A percentile compares a stretch with the other conserved stretches of the same genome.
These are phyloP conservation scores for Misgurnus mizolepis DNA, from an alignment of 2,113 vertebrate genomes.

Conservation along the genomic window DNA sequence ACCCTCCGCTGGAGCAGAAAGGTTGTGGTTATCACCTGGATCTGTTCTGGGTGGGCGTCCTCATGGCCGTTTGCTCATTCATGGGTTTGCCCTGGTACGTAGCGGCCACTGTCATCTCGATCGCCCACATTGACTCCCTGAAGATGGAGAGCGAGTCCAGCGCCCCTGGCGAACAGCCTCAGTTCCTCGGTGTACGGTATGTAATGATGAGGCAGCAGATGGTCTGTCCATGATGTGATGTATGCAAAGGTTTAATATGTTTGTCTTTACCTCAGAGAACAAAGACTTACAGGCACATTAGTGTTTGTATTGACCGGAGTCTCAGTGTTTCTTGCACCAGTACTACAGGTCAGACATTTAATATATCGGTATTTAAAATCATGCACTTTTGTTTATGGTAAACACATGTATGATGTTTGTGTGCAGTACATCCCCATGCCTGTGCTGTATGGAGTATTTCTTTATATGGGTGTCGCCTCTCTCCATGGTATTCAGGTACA, in stretches of 20 bases:
- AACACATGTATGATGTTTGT: slow-evolving; percentile 31
- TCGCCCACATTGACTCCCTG: slow-evolving; percentile 96
- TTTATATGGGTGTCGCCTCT: slow-evolving; percentile 96
- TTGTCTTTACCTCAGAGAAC: slow-evolving; percentile 74
- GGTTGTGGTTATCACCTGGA: slow-evolving; percentile 94
- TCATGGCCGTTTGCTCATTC: slow-evolving; percentile 93
- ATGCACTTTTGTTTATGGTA: background rate
- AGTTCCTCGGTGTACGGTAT: slow-evolving; percentile 95
- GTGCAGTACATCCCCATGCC: slow-evolving; percentile 94
- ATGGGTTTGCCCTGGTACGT: slow-evolving; percentile 97
- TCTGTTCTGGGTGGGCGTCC: slow-evolving; percentile 93
- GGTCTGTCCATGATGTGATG: background rate
- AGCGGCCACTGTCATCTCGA: slow-evolving; percentile 96
- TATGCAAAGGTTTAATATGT: background rate
- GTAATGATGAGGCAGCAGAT: slow-evolving; percentile 7
- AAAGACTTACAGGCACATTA: slow-evolving; percentile 86
- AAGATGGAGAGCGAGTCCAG: slow-evolving; percentile 98
- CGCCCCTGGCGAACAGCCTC: slow-evolving; percentile 93
- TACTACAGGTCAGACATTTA: slow-evolving; percentile 78
- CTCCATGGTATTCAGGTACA: slow-evolving; percentile 93
- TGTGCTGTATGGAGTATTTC: slow-evolving; percentile 93
- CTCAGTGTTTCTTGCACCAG: slow-evolving; percentile 90
- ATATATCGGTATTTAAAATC: background rate
- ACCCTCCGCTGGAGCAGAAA: slow-evolving; percentile 77
- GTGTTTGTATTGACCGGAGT: slow-evolving; percentile 93